phyloP scores from a whole-genome alignment of 2,888 invertebrate species.

The Cheilosia scutellata region DNA sequence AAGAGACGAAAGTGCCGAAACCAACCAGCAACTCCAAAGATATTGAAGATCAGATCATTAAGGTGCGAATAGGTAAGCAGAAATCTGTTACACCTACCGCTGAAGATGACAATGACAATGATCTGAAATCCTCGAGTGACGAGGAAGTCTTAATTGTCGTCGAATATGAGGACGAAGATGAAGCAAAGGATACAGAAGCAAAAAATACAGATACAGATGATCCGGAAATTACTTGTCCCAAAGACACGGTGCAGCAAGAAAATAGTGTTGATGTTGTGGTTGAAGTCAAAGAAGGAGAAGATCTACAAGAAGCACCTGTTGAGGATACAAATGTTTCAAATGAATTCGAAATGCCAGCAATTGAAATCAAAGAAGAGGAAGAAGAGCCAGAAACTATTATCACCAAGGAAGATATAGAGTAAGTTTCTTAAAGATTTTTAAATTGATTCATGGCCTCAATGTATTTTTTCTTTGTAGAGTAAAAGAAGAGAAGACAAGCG shows the following conservation, averaged over 20 bases:
- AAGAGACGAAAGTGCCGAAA: slow-evolving; percentile 76
- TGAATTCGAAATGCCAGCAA: slow-evolving; percentile 11
- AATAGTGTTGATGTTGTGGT: background rate
- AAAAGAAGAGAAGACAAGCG: background rate
- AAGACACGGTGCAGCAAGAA: background rate
- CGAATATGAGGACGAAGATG: slow-evolving; percentile 36
- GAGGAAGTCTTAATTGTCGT: slow-evolving; percentile 63
- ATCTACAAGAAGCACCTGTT: background rate
- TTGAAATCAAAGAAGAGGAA: slow-evolving; percentile 54
- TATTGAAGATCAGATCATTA: slow-evolving; percentile 44
- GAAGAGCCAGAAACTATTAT: background rate
- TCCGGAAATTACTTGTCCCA: background rate
- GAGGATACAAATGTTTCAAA: background rate
- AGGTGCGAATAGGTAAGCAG: slow-evolving; percentile 54
- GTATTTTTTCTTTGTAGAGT: slow-evolving; percentile 1
- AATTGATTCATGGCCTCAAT: background rate
- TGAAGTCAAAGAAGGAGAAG: background rate
- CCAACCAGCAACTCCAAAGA: slow-evolving; percentile 1
- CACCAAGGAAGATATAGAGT: slow-evolving; percentile 26
- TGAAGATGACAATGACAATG: background rate
- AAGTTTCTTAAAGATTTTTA: background rate
- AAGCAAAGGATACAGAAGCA: background rate
- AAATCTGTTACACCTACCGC: background rate
- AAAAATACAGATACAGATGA: background rate
- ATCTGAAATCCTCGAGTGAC: slow-evolving; percentile 1